Base-by-base conservation (phyloP, 2,797 vertebrate genomes). In the Spinibarbus caldwelli region DNA sequence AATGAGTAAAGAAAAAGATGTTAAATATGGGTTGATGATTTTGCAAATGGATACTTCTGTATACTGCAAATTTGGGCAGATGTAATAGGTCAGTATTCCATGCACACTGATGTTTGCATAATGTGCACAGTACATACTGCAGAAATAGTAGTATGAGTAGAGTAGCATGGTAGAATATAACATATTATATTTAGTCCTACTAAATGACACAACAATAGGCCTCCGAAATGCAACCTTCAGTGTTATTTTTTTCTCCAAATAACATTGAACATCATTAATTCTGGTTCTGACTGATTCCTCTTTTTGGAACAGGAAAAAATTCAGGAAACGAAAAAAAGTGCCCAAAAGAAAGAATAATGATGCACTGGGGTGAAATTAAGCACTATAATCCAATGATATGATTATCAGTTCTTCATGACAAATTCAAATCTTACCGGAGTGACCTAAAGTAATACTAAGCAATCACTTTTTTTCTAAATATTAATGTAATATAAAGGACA, bases 221-320 rank as follows among this genome's bases (percentile, higher is more conserved):
- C 31, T 34, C 31, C 31, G 31, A 34, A 34, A 34, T 34, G 31
- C 31, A 34, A 34, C 31, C 3, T 34, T 34, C 31, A 34, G 31
- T 34, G 31, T 34, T 34, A 34, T 34, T 34, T n/a, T 34, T 34
- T 34, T 34, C 31, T 34, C 31, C 2, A 34, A 34, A 34, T 34
- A 34, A 36, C 47, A 70, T 5, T n/a, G n/a, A 71, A 8, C 15
- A 71, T 54, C n/a, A 14, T 47, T 72, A 47, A 26, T 66, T 14
- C 19, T 66, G 34, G 54, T 64, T 85, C 34, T 80, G 23, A 71
- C 17, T 38, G 83, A 71, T 86, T 88, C 85, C 83, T 85, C 83
- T 70, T 83, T 86, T 70, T 85, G 85, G 84, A 31, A 41, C 26
- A 49, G 4, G 82, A 80, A 83, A 5, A 77, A 87, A 85, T 71